These are phyloP conservation scores for Drosophila melanogaster DNA, from an alignment of 1,140 invertebrate species.

Conservation along the genomic window Release_6_plus_ISO1_MT NC_004354.4:17719501-17720000, in stretches of 20 bases:
- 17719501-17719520: too few relatives aligned
- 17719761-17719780: constrained; percentile 53
- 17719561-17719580: too few relatives aligned
- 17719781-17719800: constrained; percentile 23
- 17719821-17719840: constrained; percentile 35
- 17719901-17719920: constrained; percentile 25
- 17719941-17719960: constrained; percentile 46
- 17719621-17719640: too few relatives aligned
- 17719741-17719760: constrained; percentile 55
- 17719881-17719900: neutral
- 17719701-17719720: constrained; percentile 16
- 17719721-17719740: constrained; percentile 30
- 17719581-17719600: too few relatives aligned
- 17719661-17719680: too few relatives aligned
- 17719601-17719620: too few relatives aligned
- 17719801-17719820: constrained; percentile 11
- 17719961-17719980: constrained; percentile 24
- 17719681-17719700: too few relatives aligned
- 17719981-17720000: constrained; percentile 1
- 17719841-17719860: constrained; percentile 63
- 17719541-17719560: too few relatives aligned
- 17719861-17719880: constrained; percentile 51
- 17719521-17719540: too few relatives aligned
- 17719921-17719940: constrained; percentile 69
- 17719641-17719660: too few relatives aligned